Evolutionary conservation across 2,888 invertebrate genomes (phyloP).

Genomic region (Leptothorax acervorum): DNA sequence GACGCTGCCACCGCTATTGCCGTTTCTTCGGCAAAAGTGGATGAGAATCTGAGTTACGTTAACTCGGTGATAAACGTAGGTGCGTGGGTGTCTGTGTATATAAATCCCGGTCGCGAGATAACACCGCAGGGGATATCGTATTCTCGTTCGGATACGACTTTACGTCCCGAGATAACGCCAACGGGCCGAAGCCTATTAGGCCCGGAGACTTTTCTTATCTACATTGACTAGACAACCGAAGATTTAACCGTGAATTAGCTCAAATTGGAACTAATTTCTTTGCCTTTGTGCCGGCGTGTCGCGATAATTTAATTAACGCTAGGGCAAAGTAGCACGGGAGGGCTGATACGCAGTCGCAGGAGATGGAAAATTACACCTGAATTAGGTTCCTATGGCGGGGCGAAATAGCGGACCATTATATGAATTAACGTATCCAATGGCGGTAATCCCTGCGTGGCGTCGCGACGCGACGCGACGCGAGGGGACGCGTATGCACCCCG

Average conservation of each 20-base stretch:
- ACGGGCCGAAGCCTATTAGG: conserved; percentile 41
- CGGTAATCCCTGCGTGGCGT: conserved; percentile 39
- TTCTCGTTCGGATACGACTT: conserved; percentile 60
- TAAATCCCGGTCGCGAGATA: conserved; percentile 56
- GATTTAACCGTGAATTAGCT: conserved; percentile 69
- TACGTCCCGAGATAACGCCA: conserved; percentile 58
- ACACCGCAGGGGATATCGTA: conserved; percentile 56
- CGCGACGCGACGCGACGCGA: conserved; percentile 30
- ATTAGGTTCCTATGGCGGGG: conserved; percentile 59
- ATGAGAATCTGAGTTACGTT: conserved; percentile 58
- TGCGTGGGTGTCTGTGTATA: conserved; percentile 40
- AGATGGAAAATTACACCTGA: conserved; percentile 67
- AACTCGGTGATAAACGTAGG: conserved; percentile 62
- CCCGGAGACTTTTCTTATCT: conserved; percentile 63
- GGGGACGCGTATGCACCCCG: conserved; percentile 47
- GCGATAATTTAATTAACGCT: conserved; percentile 71
- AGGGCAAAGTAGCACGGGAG: conserved; percentile 29
- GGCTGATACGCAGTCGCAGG: not conserved
- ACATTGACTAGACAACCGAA: conserved; percentile 8
- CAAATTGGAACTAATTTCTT: conserved; percentile 67
- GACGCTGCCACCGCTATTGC: conserved; percentile 41
- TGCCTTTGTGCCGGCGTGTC: conserved; percentile 49
- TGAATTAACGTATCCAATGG: conserved; percentile 68
- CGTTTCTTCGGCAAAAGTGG: conserved; percentile 60
- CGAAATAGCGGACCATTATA: conserved; percentile 69